Percentiles rank a stretch among this genome's conserved stretches.
phyloP scores from a whole-genome alignment of 2,888 invertebrate species.

The Dicyrtoma fusca region DNA sequence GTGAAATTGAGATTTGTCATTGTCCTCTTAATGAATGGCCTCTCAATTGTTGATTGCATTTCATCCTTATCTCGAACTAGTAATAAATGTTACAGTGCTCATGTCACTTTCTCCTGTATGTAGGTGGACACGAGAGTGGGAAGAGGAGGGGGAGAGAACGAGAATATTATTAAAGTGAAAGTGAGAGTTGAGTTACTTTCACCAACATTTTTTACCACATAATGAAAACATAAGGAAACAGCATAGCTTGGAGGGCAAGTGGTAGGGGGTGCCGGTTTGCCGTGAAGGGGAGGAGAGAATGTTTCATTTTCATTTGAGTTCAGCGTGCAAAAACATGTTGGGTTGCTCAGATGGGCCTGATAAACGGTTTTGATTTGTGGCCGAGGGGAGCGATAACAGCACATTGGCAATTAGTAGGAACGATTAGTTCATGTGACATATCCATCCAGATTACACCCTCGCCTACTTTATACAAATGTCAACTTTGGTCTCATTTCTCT shows the following conservation, averaged over 20 bases:
- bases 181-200: slow-evolving; percentile 1
- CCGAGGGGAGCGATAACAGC: slow-evolving; percentile 21
- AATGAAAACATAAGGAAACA: background rate
- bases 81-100: slow-evolving; percentile 1
- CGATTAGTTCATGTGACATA: slow-evolving; percentile 26
- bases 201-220: background rate
- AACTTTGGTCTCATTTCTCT: too few species aligned
- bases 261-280: too few species aligned
- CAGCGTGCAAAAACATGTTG: too few species aligned
- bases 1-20: slow-evolving; percentile 7
- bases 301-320: too few species aligned
- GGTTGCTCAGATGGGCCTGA: background rate
- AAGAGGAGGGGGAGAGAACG: background rate
- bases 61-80: too few species aligned
- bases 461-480: too few species aligned
- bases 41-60: background rate
- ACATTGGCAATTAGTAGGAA: slow-evolving; percentile 31
- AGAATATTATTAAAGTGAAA: background rate
- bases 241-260: too few species aligned
- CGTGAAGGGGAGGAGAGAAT: too few species aligned
- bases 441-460: background rate
- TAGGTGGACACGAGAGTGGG: background rate
- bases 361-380: slow-evolving; percentile 16
- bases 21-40: slow-evolving; percentile 13
- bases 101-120: slow-evolving; percentile 1